A percentile compares a stretch with the other conserved stretches of the same genome.
These are phyloP conservation scores for Pongo pygmaeus DNA, from an alignment of 2,113 vertebrate species.

Conservation along the genomic window DNA sequence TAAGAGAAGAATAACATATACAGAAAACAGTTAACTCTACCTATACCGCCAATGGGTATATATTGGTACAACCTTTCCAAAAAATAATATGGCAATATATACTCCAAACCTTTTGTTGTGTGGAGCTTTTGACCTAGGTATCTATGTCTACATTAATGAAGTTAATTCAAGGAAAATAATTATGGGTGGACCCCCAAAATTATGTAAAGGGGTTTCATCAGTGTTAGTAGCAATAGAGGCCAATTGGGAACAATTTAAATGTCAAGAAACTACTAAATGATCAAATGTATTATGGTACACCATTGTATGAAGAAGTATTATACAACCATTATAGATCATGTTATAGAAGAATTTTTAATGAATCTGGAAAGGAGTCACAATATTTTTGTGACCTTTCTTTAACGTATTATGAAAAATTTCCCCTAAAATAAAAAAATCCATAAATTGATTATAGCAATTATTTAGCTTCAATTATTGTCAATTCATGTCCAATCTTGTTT, in stretches of 20 bases:
- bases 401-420: background rate
- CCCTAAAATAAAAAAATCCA: background rate
- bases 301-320: background rate
- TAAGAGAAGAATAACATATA: background rate
- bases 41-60: background rate
- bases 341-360: background rate
- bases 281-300: background rate
- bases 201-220: background rate
- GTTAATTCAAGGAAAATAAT: constrained; percentile 34
- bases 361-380: background rate
- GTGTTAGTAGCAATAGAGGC: background rate
- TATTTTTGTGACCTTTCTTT: constrained; percentile 19
- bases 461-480: background rate
- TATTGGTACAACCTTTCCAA: background rate
- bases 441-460: background rate
- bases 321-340: background rate
- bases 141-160: background rate
- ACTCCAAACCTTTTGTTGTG: background rate
- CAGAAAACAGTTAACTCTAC: background rate
- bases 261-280: background rate
- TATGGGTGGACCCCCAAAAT: background rate
- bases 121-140: background rate
- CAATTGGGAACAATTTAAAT: background rate
- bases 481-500: background rate
- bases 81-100: background rate